These are phyloP conservation scores for Mus caroli DNA, from an alignment of 2,797 vertebrate species.

Conservation along the genomic window DNA sequence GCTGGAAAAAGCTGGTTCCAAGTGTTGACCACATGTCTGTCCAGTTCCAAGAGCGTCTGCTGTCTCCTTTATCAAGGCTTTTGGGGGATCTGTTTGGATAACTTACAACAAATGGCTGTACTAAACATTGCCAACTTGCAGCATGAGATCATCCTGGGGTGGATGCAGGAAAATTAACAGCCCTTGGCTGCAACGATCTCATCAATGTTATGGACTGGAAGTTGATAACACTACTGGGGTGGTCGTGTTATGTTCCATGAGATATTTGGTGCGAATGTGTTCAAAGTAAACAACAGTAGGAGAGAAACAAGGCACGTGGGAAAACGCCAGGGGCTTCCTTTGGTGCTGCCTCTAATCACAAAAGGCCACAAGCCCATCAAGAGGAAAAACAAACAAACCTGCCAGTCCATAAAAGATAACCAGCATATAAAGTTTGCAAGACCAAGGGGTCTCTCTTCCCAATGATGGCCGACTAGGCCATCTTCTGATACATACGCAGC, in stretches of 20 bases:
- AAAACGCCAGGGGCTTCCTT: background rate
- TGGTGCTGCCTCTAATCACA: slow-evolving; percentile 1
- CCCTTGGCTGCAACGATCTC: background rate
- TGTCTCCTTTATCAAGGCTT: background rate
- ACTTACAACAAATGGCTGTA: background rate
- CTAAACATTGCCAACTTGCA: slow-evolving; percentile 9
- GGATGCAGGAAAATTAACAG: background rate
- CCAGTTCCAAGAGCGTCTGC: background rate
- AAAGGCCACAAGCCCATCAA: slow-evolving; percentile 32
- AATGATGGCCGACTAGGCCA: too few relatives aligned
- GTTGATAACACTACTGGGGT: background rate
- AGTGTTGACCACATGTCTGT: background rate
- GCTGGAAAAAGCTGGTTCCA: background rate
- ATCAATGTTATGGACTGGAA: background rate
- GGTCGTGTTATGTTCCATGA: slow-evolving; percentile 19
- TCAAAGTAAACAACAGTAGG: background rate
- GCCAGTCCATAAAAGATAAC: slow-evolving; percentile 52
- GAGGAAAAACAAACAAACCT: slow-evolving; percentile 50
- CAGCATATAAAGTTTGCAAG: too few relatives aligned
- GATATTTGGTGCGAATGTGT: slow-evolving; percentile 26
- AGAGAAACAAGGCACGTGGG: background rate
- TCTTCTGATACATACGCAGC: too few relatives aligned
- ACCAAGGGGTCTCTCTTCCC: too few relatives aligned
- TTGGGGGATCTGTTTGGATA: background rate
- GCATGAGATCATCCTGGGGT: background rate